Conservation (phyloP, 2,888 invertebrate species). For the Abrostola triplasia region DNA sequence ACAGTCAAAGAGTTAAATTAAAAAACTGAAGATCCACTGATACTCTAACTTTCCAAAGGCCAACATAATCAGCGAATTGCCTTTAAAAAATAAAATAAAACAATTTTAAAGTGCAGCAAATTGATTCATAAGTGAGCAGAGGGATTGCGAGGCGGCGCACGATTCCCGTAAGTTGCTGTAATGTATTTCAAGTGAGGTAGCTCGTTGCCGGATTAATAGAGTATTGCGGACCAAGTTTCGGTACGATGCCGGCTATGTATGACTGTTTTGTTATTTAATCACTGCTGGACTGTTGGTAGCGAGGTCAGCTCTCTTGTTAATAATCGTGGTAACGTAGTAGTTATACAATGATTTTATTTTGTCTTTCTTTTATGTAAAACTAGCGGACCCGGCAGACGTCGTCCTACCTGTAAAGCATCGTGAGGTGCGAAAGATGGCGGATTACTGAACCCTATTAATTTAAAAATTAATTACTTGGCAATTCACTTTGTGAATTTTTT, state of each 20-base stretch:
- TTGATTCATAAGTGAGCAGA: conserved; percentile 64
- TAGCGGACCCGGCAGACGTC: too few relatives aligned
- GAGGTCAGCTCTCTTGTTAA: too few relatives aligned
- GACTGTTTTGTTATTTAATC: conserved; percentile 30
- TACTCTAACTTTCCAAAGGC: background rate
- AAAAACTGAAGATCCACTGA: background rate
- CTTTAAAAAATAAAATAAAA: conserved; percentile 52
- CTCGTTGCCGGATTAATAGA: conserved; percentile 65
- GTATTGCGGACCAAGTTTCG: conserved; percentile 57
- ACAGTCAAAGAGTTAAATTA: background rate
- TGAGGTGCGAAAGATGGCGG: too few relatives aligned
- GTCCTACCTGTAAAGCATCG: too few relatives aligned
- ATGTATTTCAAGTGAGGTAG: conserved; percentile 70
- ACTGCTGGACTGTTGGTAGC: background rate
- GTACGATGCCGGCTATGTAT: conserved; percentile 39
- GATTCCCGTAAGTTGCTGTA: conserved; percentile 63
- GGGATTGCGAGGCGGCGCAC: conserved; percentile 63
- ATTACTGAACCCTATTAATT: too few relatives aligned
- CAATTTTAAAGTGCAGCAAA: conserved; percentile 57
- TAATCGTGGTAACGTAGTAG: too few relatives aligned
- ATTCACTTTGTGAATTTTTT: too few relatives aligned
- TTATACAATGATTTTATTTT: too few relatives aligned
- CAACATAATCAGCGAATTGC: conserved; percentile 16
- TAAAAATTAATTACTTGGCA: too few relatives aligned
- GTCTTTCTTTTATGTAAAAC: too few relatives aligned